Evolutionary conservation across 2,797 vertebrate genomes (phyloP), one percentile per base, ranked within the genome.

Genomic region (Lepidocolaptes lacrymiger): DNA sequence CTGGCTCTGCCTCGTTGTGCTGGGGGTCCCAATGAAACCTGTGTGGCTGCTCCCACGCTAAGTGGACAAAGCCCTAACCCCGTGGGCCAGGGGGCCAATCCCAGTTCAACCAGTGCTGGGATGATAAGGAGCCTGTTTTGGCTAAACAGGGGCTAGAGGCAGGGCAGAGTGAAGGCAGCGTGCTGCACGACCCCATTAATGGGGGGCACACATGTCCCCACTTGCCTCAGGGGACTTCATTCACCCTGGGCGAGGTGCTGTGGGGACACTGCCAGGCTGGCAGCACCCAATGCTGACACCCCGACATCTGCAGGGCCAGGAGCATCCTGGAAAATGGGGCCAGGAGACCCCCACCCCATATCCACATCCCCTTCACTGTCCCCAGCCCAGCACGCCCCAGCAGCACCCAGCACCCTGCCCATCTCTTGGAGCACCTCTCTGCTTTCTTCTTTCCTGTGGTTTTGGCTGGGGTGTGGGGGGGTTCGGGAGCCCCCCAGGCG

Each of bases 391-490:
- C 76, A 51, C 44, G 73, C 48, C 88, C 69, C 78, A 87, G 61
- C 86, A 94, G 88, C 95, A 92, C 73, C 88, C 85, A 95, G 93
- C 93, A 85, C 95, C 91, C 80, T 76, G 87, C 93, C 95, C 89
- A 26, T 83, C 64, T 96, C 82, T 90, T 51, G 72, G 92, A 95
- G 93, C 96, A 96, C 88, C 77, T 92, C 79, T 97, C 97, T 96
- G 84, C 71, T 97, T 97, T 97, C 96, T 91, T 95, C 86, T 92
- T 66, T 85, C 67, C 95, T 94, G 88, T 91, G 75, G 91, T 92
- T 96, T 51, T 0, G 21, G 74, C 84, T 24, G 90, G 87, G 92
- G 27, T 7, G 19, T 12, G 71, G 82, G 59, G 78, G 24, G 81
- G 62, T 68, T 81, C 5, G 44, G 89, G 89, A 63, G 93, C 68